Base-by-base conservation (phyloP, 1,140 invertebrate species). In the Drosophila setifemur region DNA sequence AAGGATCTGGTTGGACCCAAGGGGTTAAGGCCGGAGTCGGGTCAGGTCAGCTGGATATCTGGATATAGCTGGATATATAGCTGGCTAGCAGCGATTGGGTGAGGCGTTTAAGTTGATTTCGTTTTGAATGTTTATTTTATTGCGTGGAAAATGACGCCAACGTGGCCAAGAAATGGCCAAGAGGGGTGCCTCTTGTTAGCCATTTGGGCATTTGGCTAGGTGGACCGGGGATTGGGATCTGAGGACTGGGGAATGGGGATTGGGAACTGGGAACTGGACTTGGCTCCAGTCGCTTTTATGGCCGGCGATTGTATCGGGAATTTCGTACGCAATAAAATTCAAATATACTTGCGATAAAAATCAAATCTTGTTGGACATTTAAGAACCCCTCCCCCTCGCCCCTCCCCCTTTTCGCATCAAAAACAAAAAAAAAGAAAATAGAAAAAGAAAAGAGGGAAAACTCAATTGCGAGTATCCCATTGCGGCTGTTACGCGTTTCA, bases 281-380 rank as follows among this genome's bases (percentile, higher is more conserved):
- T 55, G 76, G 75, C 81, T 86, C 81, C 81, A 86, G 75, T 76
- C 75, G 63, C 61, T 81, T 86, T 86, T 75, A 86, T 86, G 72
- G 67, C 71, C 75, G 28, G 54, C 75, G 81, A 86, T 86, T 81
- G 66, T 86, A 86, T 86, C 81, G 58, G 54, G 71, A 68, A 87
- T 87, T 85, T 86, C 79, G 81, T 88, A 88, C 73, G 86, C 78
- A 89, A 89, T 89, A 89, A 89, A 89, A 89, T 89, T 89, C 86
- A 88, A 89, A 89, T 89, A 85, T 82, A 88, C 78, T 86, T 76
- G 81, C 73, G 86, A 89, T 89, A 89, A 89, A 86, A 88, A 89
- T 89, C 86, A 89, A 88, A 88, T 88, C 77, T 88, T 72, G 75
- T 85, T 77, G 74, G 78, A 71, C 78, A 86, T 86, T 86, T 54